Conservation (phyloP, 2,113 vertebrate species). For the Trematomus loennbergii region DNA sequence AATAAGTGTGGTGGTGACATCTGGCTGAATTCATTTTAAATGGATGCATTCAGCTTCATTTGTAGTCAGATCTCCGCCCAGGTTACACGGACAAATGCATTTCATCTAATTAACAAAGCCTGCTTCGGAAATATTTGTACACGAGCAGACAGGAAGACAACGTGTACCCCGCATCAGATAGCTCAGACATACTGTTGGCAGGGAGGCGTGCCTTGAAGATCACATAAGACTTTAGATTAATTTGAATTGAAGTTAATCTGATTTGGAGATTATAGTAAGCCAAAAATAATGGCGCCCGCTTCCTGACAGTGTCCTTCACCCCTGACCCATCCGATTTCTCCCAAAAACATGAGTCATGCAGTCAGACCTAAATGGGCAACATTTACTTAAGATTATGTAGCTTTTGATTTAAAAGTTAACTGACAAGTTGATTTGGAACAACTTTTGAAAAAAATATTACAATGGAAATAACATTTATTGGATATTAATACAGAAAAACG, state of each 20-base stretch:
- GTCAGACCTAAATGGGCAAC: conserved; percentile 13
- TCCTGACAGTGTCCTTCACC: conserved; percentile 52
- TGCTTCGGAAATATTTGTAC: conserved; percentile 40
- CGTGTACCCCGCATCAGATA: conserved; percentile 12
- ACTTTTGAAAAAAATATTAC: conserved; percentile 11
- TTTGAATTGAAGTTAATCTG: conserved; percentile 58
- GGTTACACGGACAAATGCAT: conserved; percentile 58
- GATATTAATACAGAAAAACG: not conserved
- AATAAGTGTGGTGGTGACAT: conserved; percentile 37
- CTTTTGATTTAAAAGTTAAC: conserved; percentile 26
- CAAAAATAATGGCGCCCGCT: conserved; percentile 46
- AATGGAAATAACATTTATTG: not conserved
- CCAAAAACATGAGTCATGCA: conserved; percentile 33
- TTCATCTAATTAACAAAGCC: conserved; percentile 65
- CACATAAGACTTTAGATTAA: conserved; percentile 56
- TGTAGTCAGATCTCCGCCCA: conserved; percentile 50
- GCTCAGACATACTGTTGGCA: conserved; percentile 35
- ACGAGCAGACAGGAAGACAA: conserved; percentile 40
- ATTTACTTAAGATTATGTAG: conserved; percentile 13
- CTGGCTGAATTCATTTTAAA: conserved; percentile 57
- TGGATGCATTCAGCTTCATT: conserved; percentile 55
- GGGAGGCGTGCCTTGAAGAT: conserved; percentile 38
- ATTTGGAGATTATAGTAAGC: conserved; percentile 56
- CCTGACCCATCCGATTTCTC: conserved; percentile 43
- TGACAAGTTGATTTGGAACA: conserved; percentile 4